phyloP scores from a whole-genome alignment of 2,797 vertebrate species.

The Ciconia nigra region DNA sequence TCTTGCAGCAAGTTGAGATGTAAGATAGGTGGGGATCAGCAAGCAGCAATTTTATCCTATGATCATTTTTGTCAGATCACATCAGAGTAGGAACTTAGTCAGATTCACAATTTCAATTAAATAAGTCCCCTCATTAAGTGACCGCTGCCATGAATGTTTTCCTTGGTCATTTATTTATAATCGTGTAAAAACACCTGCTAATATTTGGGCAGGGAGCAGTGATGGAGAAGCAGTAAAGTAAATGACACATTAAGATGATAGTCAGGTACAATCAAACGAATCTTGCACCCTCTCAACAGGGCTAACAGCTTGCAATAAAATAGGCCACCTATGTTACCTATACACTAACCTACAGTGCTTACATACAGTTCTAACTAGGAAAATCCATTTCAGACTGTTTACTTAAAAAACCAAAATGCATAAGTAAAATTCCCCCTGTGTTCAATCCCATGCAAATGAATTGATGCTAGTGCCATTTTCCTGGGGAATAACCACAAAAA shows the following conservation, averaged over 20 bases:
- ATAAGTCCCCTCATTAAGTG: slow-evolving; percentile 66
- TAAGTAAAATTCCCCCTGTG: not conserved
- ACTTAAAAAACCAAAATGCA: not conserved
- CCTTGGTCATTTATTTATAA: slow-evolving; percentile 17
- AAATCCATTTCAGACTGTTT: not conserved
- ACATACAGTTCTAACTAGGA: not conserved
- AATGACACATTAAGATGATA: not conserved
- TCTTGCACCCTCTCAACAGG: slow-evolving; percentile 18
- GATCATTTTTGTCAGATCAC: slow-evolving; percentile 91
- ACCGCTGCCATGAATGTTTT: slow-evolving; percentile 25
- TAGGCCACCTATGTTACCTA: slow-evolving; percentile 15
- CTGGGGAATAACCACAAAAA: not conserved
- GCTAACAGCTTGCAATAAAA: slow-evolving; percentile 52
- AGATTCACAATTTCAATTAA: slow-evolving; percentile 81
- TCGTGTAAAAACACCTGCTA: slow-evolving; percentile 25
- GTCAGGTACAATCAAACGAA: slow-evolving; percentile 53
- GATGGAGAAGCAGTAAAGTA: not conserved
- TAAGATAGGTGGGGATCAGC: slow-evolving; percentile 83
- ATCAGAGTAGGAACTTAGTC: slow-evolving; percentile 80
- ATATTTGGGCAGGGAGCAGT: slow-evolving; percentile 39
- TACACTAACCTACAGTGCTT: not conserved
- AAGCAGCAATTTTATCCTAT: slow-evolving; percentile 84
- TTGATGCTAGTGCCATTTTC: not conserved
- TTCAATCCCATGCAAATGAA: not conserved
- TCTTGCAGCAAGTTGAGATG: slow-evolving; percentile 85